A percentile compares a stretch with the other conserved stretches of the same genome.
phyloP scores from a whole-genome alignment of 2,888 invertebrate species.

The Trissoscelio sp. region DNA sequence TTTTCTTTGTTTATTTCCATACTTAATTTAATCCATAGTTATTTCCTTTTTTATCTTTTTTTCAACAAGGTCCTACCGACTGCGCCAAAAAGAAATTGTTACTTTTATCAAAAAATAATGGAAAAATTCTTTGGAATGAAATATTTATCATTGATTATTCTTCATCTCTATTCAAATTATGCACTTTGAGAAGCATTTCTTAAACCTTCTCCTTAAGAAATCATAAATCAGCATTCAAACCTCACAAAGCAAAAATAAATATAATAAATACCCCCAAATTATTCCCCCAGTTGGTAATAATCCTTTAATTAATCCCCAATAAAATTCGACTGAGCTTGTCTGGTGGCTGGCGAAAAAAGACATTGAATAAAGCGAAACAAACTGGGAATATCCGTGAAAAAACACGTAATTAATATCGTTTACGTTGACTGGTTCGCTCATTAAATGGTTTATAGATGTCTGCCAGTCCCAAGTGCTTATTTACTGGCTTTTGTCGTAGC shows the following conservation, averaged over 20 bases:
- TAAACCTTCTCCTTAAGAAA: background rate
- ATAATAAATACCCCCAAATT: conserved; percentile 10
- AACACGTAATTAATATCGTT: conserved; percentile 53
- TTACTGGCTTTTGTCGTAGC: conserved; percentile 50
- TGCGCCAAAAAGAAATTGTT: too few species aligned
- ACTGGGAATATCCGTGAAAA: conserved; percentile 11
- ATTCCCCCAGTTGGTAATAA: background rate
- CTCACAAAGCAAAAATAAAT: background rate
- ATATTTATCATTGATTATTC: too few species aligned
- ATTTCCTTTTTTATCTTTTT: too few species aligned
- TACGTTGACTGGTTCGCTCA: conserved; percentile 46
- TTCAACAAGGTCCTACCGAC: too few species aligned
- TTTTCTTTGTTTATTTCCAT: too few species aligned
- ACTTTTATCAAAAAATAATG: too few species aligned
- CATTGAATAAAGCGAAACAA: conserved; percentile 2
- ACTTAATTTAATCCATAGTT: too few species aligned
- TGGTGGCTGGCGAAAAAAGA: background rate
- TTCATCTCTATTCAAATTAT: too few species aligned
- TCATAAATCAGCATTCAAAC: background rate
- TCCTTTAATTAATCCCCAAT: conserved; percentile 27
- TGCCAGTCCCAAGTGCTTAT: conserved; percentile 46
- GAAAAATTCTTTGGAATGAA: too few species aligned
- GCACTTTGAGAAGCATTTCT: too few species aligned
- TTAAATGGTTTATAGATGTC: conserved; percentile 56
- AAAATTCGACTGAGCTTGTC: conserved; percentile 4